A percentile compares a stretch with the other conserved stretches of the same genome.
These are phyloP conservation scores for Eutolmus rufibarbis DNA, from an alignment of 2,888 invertebrate genomes.

Conservation along the genomic window DNA sequence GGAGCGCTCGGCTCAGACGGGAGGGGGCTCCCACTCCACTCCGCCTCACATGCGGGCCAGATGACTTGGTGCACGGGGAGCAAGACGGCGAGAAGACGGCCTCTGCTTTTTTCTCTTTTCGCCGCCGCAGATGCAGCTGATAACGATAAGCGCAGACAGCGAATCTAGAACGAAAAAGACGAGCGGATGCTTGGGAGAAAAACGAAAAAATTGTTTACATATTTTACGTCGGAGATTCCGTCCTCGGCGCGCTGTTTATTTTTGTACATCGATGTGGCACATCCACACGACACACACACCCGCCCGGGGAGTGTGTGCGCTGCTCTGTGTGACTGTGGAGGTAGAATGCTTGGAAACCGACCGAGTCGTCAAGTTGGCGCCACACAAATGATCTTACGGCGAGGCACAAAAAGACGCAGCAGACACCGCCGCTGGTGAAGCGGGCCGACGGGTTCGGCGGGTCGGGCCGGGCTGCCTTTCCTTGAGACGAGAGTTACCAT, in stretches of 20 bases:
- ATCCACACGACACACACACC: not conserved
- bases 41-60: not conserved
- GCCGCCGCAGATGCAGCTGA: not conserved
- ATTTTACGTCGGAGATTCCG: slow-evolving; percentile 47
- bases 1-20: not conserved
- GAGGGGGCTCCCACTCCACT: not conserved
- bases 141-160: slow-evolving; percentile 4
- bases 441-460: slow-evolving; percentile 6
- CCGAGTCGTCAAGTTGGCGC: slow-evolving; percentile 47
- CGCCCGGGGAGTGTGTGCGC: not conserved
- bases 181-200: not conserved
- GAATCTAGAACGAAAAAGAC: slow-evolving; percentile 9
- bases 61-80: not conserved
- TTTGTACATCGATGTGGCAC: slow-evolving; percentile 39
- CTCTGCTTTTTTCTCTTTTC: not conserved
- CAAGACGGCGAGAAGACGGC: not conserved
- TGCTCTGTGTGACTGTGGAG: not conserved
- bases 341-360: slow-evolving; percentile 15
- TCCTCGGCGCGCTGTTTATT: slow-evolving; percentile 43
- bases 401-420: slow-evolving; percentile 9
- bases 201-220: slow-evolving; percentile 43
- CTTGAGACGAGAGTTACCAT: slow-evolving; percentile 39
- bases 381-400: slow-evolving; percentile 44
- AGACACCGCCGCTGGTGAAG: slow-evolving; percentile 24
- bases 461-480: slow-evolving; percentile 3